A percentile compares a stretch with the other conserved stretches of the same genome.
Evolutionary conservation across 2,888 invertebrate genomes (phyloP).

Genomic region (Lasiommata megera): DNA sequence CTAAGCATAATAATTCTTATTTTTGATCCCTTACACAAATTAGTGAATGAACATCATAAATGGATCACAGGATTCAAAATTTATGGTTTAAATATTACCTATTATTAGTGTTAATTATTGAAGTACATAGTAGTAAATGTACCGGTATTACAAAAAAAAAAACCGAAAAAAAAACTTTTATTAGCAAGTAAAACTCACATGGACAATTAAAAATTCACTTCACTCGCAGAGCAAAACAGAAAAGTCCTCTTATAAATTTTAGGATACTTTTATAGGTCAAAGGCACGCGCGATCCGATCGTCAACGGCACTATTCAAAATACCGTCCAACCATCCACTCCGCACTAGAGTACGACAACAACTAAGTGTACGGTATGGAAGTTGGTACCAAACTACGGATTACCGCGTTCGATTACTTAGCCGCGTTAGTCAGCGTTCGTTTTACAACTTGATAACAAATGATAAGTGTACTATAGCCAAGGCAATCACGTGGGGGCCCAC

Average conservation of each 20-base stretch:
- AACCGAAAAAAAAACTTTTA: neutral
- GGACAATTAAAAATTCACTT: conserved; percentile 1
- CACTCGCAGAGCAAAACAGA: conserved; percentile 7
- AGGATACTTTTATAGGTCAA: conserved; percentile 12
- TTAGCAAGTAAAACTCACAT: neutral
- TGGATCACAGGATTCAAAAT: too few relatives aligned
- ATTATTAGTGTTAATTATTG: too few relatives aligned
- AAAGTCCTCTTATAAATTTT: conserved; percentile 9
- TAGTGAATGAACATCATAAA: too few relatives aligned
- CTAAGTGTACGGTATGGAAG: conserved; percentile 16
- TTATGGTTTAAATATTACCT: too few relatives aligned
- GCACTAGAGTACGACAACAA: conserved; percentile 30
- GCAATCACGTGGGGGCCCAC: neutral
- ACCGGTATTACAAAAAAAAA: neutral
- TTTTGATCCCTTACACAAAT: too few relatives aligned
- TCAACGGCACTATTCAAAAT: conserved; percentile 19
- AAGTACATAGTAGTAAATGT: too few relatives aligned
- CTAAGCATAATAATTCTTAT: too few relatives aligned
- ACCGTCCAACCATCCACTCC: conserved; percentile 28
- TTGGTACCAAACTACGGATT: conserved; percentile 4
- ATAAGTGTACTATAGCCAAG: conserved; percentile 16
- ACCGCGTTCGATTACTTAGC: conserved; percentile 4
- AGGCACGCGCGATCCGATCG: conserved; percentile 4
- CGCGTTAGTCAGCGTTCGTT: conserved; percentile 17
- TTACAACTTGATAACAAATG: conserved; percentile 26